phyloP scores from a whole-genome alignment of 92 coral and sea anemone genomes.

The Parazoanthus darwini region DNA sequence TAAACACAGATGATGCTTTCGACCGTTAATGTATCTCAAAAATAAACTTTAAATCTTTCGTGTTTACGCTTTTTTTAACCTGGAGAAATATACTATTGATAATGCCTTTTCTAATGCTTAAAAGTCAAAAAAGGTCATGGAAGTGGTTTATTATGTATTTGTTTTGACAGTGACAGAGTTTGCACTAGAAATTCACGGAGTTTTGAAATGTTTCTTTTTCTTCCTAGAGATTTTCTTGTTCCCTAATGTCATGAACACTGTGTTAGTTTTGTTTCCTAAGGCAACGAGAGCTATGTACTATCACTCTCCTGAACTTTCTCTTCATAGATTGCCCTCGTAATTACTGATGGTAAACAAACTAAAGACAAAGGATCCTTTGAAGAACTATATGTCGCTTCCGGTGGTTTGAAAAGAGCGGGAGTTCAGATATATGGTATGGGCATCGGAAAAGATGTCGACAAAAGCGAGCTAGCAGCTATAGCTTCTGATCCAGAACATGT shows the following conservation, averaged over 20 bases:
- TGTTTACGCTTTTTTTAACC: not conserved
- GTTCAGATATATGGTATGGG: slow-evolving; percentile 27
- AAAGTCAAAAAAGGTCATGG: not conserved
- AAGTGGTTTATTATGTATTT: not conserved
- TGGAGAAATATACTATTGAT: not conserved
- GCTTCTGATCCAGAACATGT: slow-evolving; percentile 17
- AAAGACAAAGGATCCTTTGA: slow-evolving; percentile 35
- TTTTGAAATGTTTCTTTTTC: no score
- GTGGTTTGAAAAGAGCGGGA: slow-evolving; percentile 12
- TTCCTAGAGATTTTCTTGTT: no score
- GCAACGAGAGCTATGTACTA: not conserved
- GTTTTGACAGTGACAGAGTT: not conserved
- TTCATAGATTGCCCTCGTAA: slow-evolving; percentile 30
- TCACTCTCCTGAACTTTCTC: not conserved
- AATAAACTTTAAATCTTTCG: not conserved
- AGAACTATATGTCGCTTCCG: slow-evolving; percentile 6
- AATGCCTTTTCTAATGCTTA: not conserved
- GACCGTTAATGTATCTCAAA: no score
- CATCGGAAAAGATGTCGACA: slow-evolving; percentile 14
- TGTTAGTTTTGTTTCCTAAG: not conserved
- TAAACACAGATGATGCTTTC: no score
- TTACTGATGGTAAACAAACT: slow-evolving; percentile 37
- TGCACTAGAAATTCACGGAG: not conserved
- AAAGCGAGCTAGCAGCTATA: not conserved
- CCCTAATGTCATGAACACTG: no score